Conservation (phyloP, 2,888 invertebrate species). For the Macropis europaea region DNA sequence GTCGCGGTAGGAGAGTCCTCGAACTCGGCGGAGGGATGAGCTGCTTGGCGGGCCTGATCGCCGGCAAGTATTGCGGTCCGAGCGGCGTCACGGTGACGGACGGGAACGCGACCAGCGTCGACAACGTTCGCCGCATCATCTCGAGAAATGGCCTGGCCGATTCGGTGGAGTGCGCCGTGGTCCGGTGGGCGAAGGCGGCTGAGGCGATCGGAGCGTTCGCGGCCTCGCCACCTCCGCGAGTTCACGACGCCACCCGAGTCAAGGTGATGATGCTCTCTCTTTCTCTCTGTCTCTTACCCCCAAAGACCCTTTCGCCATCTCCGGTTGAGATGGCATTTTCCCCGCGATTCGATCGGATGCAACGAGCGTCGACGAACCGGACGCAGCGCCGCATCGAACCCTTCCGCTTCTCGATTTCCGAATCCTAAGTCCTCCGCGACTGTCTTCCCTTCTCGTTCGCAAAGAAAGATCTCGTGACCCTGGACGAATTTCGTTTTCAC, state of each 20-base stretch:
- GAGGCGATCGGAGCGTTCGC: conserved; percentile 67
- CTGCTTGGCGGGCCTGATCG: conserved; percentile 88
- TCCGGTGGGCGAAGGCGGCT: conserved; percentile 76
- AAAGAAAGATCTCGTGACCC: too few species aligned
- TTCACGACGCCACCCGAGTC: conserved; percentile 10
- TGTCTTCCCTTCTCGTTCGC: too few species aligned
- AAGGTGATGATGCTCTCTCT: conserved; percentile 22
- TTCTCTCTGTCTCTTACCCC: neutral
- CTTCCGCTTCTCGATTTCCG: too few species aligned
- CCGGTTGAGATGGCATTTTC: neutral
- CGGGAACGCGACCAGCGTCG: conserved; percentile 88
- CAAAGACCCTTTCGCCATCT: neutral
- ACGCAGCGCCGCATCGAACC: too few species aligned
- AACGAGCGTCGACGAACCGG: too few species aligned
- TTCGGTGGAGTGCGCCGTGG: conserved; percentile 79
- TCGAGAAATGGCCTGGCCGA: conserved; percentile 83
- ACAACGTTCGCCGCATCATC: conserved; percentile 86
- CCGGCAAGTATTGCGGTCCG: conserved; percentile 85
- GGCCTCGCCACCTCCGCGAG: conserved; percentile 41
- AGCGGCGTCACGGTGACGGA: conserved; percentile 87
- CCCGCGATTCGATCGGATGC: neutral
- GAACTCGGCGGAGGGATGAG: conserved; percentile 94
- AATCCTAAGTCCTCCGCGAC: too few species aligned
- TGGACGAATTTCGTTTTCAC: conserved; percentile 21
- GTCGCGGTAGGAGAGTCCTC: conserved; percentile 85